Evolutionary conservation across 2,797 vertebrate genomes (phyloP).

Genomic region (Sciurus carolinensis): DNA sequence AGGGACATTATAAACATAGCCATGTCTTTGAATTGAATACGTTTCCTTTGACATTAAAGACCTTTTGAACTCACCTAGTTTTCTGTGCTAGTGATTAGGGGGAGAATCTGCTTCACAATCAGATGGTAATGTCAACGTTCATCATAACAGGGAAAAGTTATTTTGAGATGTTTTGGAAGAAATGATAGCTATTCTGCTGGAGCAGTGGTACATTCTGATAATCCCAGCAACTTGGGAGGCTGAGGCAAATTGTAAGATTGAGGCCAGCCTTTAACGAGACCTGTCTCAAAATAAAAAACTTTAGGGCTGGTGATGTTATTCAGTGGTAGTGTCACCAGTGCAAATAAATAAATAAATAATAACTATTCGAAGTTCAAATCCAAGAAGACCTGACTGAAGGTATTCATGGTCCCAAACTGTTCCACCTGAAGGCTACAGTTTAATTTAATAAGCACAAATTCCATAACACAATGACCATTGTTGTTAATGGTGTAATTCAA

Average conservation of each 20-base stretch:
- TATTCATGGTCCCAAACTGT: neutral
- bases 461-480: neutral
- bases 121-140: neutral
- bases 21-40: neutral
- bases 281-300: too few species aligned
- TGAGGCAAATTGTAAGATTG: too few species aligned
- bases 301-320: too few species aligned
- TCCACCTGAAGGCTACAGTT: neutral
- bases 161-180: constrained; percentile 44
- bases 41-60: constrained; percentile 42
- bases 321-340: too few species aligned
- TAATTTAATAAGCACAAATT: neutral
- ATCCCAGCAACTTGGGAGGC: too few species aligned
- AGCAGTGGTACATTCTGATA: too few species aligned
- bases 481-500: neutral
- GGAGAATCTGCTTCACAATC: neutral
- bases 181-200: neutral
- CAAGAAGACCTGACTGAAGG: neutral
- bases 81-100: neutral
- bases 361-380: neutral
- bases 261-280: too few species aligned
- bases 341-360: neutral
- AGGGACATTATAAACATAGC: neutral
- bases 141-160: neutral
- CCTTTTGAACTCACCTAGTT: neutral